phyloP scores from a whole-genome alignment of 2,888 invertebrate species.

The Melanostoma scalare region DNA sequence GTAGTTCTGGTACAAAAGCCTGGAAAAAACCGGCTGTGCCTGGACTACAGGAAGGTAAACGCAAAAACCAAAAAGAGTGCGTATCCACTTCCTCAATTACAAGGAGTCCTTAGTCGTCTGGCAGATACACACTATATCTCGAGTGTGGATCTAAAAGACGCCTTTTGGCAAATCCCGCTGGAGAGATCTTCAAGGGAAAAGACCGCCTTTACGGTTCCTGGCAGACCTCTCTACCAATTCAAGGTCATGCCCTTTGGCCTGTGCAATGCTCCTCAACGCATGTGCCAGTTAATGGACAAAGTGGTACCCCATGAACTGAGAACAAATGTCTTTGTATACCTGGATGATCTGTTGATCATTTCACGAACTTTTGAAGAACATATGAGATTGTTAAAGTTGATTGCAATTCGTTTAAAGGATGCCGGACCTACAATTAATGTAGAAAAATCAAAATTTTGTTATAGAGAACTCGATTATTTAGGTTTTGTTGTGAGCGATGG shows the following conservation, averaged over 20 bases:
- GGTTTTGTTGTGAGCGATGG: constrained; percentile 56
- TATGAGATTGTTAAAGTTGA: background rate
- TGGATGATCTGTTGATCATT: constrained; percentile 57
- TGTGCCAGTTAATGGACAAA: too few relatives aligned
- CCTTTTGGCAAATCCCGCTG: too few relatives aligned
- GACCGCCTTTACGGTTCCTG: too few relatives aligned
- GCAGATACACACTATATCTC: too few relatives aligned
- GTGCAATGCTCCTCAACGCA: too few relatives aligned
- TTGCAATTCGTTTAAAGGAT: constrained; percentile 6
- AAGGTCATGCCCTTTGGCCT: too few relatives aligned
- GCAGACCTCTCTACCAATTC: too few relatives aligned
- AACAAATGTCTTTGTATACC: background rate
- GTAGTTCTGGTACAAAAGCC: constrained; percentile 75
- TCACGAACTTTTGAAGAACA: constrained; percentile 36
- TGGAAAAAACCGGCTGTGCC: constrained; percentile 74
- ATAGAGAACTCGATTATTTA: background rate
- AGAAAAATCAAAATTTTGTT: too few relatives aligned
- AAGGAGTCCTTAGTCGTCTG: constrained; percentile 41
- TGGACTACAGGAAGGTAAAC: constrained; percentile 77
- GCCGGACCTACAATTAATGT: constrained; percentile 43
- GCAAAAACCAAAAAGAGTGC: constrained; percentile 45
- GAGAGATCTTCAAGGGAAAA: too few relatives aligned
- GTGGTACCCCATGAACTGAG: too few relatives aligned
- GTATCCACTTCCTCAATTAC: constrained; percentile 65
- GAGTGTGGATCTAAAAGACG: too few relatives aligned